Conservation (phyloP, 2,888 invertebrate species). For the Apodemia mormo region DNA sequence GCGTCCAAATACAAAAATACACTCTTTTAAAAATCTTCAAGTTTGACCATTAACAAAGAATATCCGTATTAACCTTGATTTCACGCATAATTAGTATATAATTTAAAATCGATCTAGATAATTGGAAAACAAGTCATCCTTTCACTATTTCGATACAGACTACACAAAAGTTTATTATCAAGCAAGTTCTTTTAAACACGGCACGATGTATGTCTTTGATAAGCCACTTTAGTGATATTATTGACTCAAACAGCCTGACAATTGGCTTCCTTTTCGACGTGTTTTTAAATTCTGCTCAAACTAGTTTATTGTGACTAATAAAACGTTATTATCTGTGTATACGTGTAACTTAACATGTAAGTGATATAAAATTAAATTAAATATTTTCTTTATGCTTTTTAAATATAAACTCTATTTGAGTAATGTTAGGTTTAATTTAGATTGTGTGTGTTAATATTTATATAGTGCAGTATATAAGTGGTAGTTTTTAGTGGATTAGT, state of each 20-base stretch:
- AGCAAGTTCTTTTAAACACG: slow-evolving; percentile 15
- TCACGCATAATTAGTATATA: no score
- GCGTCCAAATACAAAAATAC: no score
- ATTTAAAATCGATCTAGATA: no score
- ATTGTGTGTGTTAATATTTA: slow-evolving; percentile 9
- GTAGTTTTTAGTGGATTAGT: slow-evolving; percentile 18
- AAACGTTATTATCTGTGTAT: slow-evolving; percentile 22
- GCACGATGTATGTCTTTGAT: slow-evolving; percentile 23
- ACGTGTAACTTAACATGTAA: slow-evolving; percentile 10
- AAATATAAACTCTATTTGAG: slow-evolving; percentile 25
- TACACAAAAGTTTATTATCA: neutral
- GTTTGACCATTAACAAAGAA: no score
- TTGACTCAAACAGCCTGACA: slow-evolving; percentile 35
- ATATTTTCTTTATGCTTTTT: neutral
- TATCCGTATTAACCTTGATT: no score
- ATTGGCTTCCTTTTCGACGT: slow-evolving; percentile 33
- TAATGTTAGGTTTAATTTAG: slow-evolving; percentile 2
- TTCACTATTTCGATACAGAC: no score
- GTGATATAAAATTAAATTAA: slow-evolving; percentile 5
- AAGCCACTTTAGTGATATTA: slow-evolving; percentile 24
- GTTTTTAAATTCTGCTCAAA: slow-evolving; percentile 28
- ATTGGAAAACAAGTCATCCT: no score
- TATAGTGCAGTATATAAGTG: neutral
- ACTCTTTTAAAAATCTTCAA: no score
- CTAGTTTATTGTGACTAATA: slow-evolving; percentile 25